Evolutionary conservation across 1,140 invertebrate species (phyloP).

Genomic region (Teleogryllus occipitalis): DNA sequence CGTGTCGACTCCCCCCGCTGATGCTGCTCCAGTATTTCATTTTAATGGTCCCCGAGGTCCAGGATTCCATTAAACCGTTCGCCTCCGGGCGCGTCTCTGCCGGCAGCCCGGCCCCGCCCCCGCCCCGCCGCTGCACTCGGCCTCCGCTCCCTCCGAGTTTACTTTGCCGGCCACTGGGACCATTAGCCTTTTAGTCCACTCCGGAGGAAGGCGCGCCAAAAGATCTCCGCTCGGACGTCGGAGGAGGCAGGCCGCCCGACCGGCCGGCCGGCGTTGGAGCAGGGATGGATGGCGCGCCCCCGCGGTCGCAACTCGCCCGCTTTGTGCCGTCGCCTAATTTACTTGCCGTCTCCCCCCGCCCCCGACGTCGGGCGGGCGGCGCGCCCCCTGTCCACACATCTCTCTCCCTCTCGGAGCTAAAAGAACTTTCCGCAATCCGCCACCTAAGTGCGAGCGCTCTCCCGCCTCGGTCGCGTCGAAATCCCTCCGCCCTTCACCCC

Average conservation of each 20-base stretch:
- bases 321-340: not conserved
- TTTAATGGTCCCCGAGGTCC: conserved; percentile 39
- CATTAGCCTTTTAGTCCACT: conserved; percentile 32
- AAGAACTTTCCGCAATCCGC: not conserved
- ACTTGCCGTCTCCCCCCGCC: not conserved
- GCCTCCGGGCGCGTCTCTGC: conserved; percentile 33
- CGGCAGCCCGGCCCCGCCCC: conserved; percentile 22
- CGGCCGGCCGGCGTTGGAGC: conserved; percentile 31
- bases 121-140: no score
- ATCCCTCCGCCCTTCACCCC: not conserved
- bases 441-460: not conserved
- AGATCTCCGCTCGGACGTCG: conserved; percentile 26
- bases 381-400: not conserved
- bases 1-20: conserved; percentile 18
- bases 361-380: no score
- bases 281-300: conserved; percentile 31
- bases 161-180: conserved; percentile 33
- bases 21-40: conserved; percentile 35
- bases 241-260: conserved; percentile 24
- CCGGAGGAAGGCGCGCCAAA: not conserved
- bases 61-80: conserved; percentile 41
- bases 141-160: not conserved
- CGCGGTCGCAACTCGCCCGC: not conserved
- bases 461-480: not conserved
- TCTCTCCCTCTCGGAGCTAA: not conserved